Conservation (phyloP, 2,797 vertebrate species). For the Hirundo rustica region DNA sequence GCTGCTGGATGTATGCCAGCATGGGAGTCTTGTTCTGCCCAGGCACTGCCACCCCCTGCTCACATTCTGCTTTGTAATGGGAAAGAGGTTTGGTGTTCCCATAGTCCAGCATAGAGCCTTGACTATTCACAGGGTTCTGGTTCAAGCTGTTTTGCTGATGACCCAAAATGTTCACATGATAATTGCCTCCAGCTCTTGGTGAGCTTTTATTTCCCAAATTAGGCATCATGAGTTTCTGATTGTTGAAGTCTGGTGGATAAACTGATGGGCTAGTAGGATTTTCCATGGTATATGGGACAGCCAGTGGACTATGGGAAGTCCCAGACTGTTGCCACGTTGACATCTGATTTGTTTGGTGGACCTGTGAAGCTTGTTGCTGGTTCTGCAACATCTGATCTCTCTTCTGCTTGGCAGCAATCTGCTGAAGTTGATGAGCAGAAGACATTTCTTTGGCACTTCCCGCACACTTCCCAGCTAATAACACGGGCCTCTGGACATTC, state of each 20-base stretch:
- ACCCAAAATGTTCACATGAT: slow-evolving; percentile 84
- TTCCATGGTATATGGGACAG: slow-evolving; percentile 84
- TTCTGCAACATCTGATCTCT: slow-evolving; percentile 88
- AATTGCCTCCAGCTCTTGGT: slow-evolving; percentile 83
- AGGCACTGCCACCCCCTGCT: slow-evolving; percentile 71
- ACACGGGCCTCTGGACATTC: slow-evolving; percentile 79
- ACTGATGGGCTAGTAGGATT: slow-evolving; percentile 89
- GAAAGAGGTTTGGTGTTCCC: slow-evolving; percentile 95
- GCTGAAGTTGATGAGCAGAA: slow-evolving; percentile 94
- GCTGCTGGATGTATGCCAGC: slow-evolving; percentile 81
- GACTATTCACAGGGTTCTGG: slow-evolving; percentile 76
- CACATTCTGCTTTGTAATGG: slow-evolving; percentile 88
- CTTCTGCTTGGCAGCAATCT: slow-evolving; percentile 94
- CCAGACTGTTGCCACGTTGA: slow-evolving; percentile 84
- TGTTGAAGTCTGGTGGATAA: slow-evolving; percentile 87
- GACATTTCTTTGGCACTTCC: slow-evolving; percentile 88
- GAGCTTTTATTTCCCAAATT: slow-evolving; percentile 86
- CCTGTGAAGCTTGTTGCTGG: slow-evolving; percentile 80
- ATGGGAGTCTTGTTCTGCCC: slow-evolving; percentile 85
- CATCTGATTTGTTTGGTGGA: slow-evolving; percentile 81
- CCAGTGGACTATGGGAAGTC: slow-evolving; percentile 84
- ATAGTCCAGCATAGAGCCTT: slow-evolving; percentile 84
- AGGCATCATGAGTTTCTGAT: slow-evolving; percentile 87
- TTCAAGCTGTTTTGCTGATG: slow-evolving; percentile 81
- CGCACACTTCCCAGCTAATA: slow-evolving; percentile 78